These are phyloP conservation scores for Leucania comma DNA, from an alignment of 2,888 invertebrate species.

Conservation along the genomic window DNA sequence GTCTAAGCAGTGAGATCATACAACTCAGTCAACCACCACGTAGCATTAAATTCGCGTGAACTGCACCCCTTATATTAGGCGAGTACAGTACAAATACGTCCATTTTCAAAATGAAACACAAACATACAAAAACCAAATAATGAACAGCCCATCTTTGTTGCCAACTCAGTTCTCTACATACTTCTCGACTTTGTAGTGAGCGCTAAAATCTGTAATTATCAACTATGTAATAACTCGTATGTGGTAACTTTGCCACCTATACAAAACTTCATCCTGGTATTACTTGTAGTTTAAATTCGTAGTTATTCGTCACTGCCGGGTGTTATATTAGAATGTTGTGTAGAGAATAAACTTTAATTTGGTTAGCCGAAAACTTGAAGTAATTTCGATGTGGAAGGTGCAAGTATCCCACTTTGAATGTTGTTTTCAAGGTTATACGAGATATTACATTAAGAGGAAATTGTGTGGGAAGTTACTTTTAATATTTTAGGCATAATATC, in stretches of 20 bases:
- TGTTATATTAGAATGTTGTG: constrained; percentile 36
- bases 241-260: constrained; percentile 51
- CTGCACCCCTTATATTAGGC: no score
- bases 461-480: background rate
- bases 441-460: background rate
- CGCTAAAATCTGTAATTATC: constrained; percentile 56
- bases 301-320: constrained; percentile 44
- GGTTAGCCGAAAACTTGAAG: constrained; percentile 41
- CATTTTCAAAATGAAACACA: background rate
- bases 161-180: background rate
- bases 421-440: background rate
- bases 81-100: no score
- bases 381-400: constrained; percentile 26
- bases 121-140: constrained; percentile 14
- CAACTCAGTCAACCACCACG: no score
- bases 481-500: no score
- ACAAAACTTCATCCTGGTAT: constrained; percentile 42
- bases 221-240: constrained; percentile 53
- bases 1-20: no score
- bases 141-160: constrained; percentile 5
- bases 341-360: constrained; percentile 38
- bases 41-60: no score
- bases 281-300: constrained; percentile 50
- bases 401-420: constrained; percentile 7
- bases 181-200: constrained; percentile 21